Evolutionary conservation across 1,140 invertebrate species (phyloP), one percentile per base, ranked within the genome.

Genomic region (Caenorhabditis briggsae): DNA sequence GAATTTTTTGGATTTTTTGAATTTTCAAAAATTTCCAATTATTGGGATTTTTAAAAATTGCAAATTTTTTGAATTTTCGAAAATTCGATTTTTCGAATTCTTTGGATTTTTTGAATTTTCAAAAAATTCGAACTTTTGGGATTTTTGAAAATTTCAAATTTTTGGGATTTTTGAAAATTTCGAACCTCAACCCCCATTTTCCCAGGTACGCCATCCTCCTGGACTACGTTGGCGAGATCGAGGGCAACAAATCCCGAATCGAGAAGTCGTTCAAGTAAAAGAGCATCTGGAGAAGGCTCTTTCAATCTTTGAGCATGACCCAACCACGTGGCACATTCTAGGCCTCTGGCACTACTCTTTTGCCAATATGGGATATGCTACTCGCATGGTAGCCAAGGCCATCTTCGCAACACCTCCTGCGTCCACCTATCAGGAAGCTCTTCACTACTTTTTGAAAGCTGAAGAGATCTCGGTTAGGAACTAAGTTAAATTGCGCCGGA

Each of bases 241-340:
- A 92, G 59, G 91, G 91, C 25, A 91, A 86, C 18, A 92, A 91
- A 56, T 74, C 88, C 14, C 89, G 89, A 16, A 90, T 92, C 56
- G 64, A 83, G 23, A 88, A 88, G 23, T 82, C 90, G 18, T 87
- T 84, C 88, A 90, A 16, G 90, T 92, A 16, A 89, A 87, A 25
- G 25, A 86, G 18, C 90, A 92, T 83, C 86, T 92, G 20, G 91
- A 92, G 83, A 65, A 89, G 9, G 91, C 91, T 1, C 53, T 92
- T 20, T 91, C 92, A 55, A 82, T 92, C 3, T 90, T 92, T 59
- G 86, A 86, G 50, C 64, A 87, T 0, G 91, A 92, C 82, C 86
- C 91, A 14, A 92, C 91, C 18, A 92, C 91, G 23, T 92, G 91
- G 91, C 91, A 92, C 70, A 90, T 92, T 86, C 82, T 92, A 9